Base-by-base conservation (phyloP, 2,888 invertebrate genomes). In the Caenorhabditis wallacei region DNA sequence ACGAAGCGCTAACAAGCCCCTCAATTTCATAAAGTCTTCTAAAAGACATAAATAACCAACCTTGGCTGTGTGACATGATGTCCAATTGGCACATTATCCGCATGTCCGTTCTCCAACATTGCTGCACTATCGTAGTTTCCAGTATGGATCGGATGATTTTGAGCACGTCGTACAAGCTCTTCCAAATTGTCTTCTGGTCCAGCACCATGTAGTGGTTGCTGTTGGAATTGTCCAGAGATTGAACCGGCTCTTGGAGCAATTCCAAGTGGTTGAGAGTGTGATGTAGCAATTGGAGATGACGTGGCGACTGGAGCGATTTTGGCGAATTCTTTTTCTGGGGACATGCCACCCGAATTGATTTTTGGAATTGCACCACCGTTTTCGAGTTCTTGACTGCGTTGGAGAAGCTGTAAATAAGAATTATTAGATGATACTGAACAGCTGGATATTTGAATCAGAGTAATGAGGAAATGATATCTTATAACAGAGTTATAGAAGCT, bases 11-110 rank as follows among this genome's bases (percentile, higher is more conserved):
- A 69, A 7, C 76, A 76, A 53, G 57, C 76, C 76, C 76, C 76
- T 16, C 20, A 13, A 16, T 26, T 59, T 51, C 26, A 30, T n/a
- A 13, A n/a, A n/a, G 11, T n/a, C n/a, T 48, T 18, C 46, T 35
- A 13, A 64, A 53, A 51, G 40, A 74, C 78, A 30, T 26, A 4
- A 16, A 40, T 2, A 40, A 40, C 40, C 11, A 40, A 90, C 90
- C 90, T 90, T 22, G 91, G 91, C 68, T 89, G 89, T 1, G 88
- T 83, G 43, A 89, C 85, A 63, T 90, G 85, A 70, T 89, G 88
- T 69, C 88, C 87, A 75, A 91, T 88, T 59, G 90, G 88, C 30
- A 91, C 85, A 80, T 91, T 91, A 83, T 91, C 90, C n/a, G 66
- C 48, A 22, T 79, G 82, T 53, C 63, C 66, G 26, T 76, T 68